phyloP scores from a whole-genome alignment of 2,113 vertebrate species.

The Clupea harengus region DNA sequence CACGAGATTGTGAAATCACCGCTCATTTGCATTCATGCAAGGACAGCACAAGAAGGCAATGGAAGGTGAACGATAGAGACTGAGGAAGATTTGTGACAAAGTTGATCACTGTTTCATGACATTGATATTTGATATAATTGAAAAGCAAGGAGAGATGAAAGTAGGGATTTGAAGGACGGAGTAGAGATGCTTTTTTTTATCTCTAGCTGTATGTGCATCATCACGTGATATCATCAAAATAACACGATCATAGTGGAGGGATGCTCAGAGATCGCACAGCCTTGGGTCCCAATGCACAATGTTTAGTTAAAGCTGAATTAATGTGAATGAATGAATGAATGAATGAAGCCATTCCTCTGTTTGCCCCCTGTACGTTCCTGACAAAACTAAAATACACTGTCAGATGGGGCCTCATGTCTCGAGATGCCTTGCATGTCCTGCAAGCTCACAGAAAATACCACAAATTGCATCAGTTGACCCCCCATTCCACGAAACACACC shows the following conservation, averaged over 20 bases:
- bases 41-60: background rate
- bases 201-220: too few relatives aligned
- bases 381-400: background rate
- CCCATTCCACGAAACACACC: background rate
- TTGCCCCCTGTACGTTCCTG: background rate
- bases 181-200: too few relatives aligned
- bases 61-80: background rate
- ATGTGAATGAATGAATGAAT: background rate
- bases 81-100: background rate
- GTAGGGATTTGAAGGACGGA: background rate
- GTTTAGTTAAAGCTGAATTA: background rate
- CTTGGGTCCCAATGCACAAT: background rate
- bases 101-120: background rate
- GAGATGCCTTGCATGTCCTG: background rate
- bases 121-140: background rate
- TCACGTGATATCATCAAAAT: too few relatives aligned
- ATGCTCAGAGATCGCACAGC: too few relatives aligned
- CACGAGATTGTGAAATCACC: conserved; percentile 63
- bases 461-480: background rate
- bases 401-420: background rate
- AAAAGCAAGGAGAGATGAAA: background rate
- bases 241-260: background rate
- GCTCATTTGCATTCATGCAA: conserved; percentile 24
- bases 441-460: background rate
- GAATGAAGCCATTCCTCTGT: background rate